phyloP scores from a whole-genome alignment of 2,113 vertebrate genomes.

The Amazona guildingii region DNA sequence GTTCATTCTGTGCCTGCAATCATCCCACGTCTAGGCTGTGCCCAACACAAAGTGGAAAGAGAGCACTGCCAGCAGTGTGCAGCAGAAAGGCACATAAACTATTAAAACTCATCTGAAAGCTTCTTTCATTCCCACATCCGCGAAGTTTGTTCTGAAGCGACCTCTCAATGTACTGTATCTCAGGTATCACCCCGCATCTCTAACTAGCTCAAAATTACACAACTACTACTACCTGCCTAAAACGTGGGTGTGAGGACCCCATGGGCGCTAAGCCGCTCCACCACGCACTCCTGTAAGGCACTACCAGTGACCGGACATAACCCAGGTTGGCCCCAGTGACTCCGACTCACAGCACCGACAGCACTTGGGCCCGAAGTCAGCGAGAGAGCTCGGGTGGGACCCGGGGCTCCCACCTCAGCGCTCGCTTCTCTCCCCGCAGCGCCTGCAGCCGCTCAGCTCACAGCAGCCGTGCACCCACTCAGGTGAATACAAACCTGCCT shows the following conservation, averaged over 20 bases:
- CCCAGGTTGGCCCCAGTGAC: fast-evolving
- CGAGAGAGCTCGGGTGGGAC: fast-evolving
- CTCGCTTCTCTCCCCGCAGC: no score
- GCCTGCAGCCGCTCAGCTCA: not conserved
- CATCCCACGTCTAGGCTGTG: not conserved
- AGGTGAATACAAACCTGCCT: fast-evolving
- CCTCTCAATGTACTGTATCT: not conserved
- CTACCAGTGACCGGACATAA: not conserved
- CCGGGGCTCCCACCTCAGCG: no score
- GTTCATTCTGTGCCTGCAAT: not conserved
- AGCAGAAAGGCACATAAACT: not conserved
- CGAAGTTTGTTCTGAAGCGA: not conserved
- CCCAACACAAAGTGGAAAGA: not conserved
- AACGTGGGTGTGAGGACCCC: fast-evolving
- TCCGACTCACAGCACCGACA: not conserved
- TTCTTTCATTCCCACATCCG: not conserved
- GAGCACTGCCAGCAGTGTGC: fast-evolving
- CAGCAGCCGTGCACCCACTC: fast-evolving
- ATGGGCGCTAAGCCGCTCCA: no score
- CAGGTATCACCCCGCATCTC: fast-evolving
- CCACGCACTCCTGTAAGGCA: no score
- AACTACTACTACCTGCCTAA: not conserved
- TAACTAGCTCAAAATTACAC: not conserved
- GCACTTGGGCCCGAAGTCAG: not conserved
- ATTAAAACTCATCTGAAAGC: not conserved